Evolutionary conservation across 2,888 invertebrate genomes (phyloP).

Genomic region (Agonopterix heracliana): DNA sequence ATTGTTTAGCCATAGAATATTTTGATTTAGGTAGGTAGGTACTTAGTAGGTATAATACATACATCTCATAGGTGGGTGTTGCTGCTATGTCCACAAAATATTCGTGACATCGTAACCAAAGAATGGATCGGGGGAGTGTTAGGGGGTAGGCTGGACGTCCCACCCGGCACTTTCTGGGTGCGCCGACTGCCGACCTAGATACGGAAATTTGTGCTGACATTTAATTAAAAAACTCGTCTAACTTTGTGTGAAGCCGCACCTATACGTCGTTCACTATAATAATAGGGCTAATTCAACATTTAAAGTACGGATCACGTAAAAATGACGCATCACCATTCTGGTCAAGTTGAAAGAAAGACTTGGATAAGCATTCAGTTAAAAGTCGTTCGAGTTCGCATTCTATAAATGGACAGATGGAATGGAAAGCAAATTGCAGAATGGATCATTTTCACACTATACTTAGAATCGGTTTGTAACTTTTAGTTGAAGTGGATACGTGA

Average conservation of each 20-base stretch:
- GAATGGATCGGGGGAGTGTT: background rate
- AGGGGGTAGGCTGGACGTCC: background rate
- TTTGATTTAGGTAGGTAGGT: too few relatives aligned
- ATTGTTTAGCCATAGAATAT: too few relatives aligned
- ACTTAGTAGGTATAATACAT: too few relatives aligned
- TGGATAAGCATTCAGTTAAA: background rate
- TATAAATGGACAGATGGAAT: too few relatives aligned
- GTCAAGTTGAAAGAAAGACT: background rate
- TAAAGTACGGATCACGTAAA: background rate
- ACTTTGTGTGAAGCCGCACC: constrained; percentile 22
- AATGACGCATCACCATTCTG: background rate
- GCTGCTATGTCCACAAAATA: background rate
- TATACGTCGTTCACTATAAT: constrained; percentile 5
- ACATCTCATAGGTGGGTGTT: too few relatives aligned
- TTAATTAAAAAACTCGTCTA: constrained; percentile 36
- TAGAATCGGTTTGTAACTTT: too few relatives aligned
- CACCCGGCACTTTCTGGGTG: constrained; percentile 26
- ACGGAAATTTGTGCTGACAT: constrained; percentile 34
- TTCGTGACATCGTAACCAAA: background rate
- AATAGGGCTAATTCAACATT: constrained; percentile 9
- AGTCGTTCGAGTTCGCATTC: too few relatives aligned
- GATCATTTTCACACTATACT: too few relatives aligned
- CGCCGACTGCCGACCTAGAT: constrained; percentile 57
- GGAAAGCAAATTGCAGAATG: too few relatives aligned
- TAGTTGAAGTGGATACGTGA: too few relatives aligned